Evolutionary conservation across 2,797 vertebrate species (phyloP).

Genomic region (Halcyon chelicuti): DNA sequence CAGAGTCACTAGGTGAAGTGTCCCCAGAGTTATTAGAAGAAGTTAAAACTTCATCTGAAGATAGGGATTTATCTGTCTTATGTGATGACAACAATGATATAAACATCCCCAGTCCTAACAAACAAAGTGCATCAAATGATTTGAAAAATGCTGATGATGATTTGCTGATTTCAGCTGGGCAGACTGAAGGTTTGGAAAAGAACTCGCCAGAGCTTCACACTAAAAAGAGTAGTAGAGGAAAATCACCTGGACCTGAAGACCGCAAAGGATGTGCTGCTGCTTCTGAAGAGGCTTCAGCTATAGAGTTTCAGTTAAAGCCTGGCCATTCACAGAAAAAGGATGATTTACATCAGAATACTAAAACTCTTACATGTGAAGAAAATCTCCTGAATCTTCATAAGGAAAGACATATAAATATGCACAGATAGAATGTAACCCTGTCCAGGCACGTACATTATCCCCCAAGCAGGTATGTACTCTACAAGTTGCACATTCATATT

Average conservation of each 20-base stretch:
- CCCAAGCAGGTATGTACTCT: slow-evolving; percentile 82
- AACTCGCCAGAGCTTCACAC: slow-evolving; percentile 8
- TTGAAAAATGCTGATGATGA: slow-evolving; percentile 75
- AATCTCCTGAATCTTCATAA: slow-evolving; percentile 74
- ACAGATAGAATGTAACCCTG: slow-evolving; percentile 82
- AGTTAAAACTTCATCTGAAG: slow-evolving; percentile 28
- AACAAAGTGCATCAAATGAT: slow-evolving; percentile 63
- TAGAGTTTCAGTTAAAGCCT: slow-evolving; percentile 35
- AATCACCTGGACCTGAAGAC: slow-evolving; percentile 12
- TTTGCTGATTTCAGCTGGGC: slow-evolving; percentile 73
- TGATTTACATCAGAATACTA: slow-evolving; percentile 47
- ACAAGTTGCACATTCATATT: neutral
- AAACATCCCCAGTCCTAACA: slow-evolving; percentile 20
- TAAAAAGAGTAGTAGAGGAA: slow-evolving; percentile 25
- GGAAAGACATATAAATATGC: slow-evolving; percentile 82
- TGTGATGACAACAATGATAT: neutral
- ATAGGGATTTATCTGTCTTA: slow-evolving; percentile 55
- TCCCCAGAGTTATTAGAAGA: neutral
- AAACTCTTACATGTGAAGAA: slow-evolving; percentile 77
- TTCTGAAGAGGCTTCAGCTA: slow-evolving; percentile 41
- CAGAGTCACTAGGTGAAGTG: neutral
- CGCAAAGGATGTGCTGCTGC: slow-evolving; percentile 27
- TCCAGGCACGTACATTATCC: slow-evolving; percentile 79
- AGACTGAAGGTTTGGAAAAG: slow-evolving; percentile 73
- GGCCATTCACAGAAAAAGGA: slow-evolving; percentile 59